phyloP scores from a whole-genome alignment of 1,140 invertebrate genomes.

The Neodiprion lecontei region DNA sequence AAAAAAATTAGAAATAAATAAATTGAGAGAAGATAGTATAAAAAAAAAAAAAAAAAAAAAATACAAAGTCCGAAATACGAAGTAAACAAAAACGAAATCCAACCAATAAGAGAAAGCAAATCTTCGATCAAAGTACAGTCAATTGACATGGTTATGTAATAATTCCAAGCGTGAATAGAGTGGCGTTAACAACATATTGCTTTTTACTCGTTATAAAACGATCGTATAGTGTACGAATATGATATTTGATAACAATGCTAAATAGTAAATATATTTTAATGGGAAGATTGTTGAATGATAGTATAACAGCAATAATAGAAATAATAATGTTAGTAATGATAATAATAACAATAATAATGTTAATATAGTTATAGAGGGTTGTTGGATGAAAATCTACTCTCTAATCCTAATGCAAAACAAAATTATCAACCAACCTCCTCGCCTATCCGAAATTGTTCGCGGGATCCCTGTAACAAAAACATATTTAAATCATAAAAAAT shows the following conservation, averaged over 20 bases:
- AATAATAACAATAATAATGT: not conserved
- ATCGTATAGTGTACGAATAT: not conserved
- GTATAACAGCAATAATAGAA: too few relatives aligned
- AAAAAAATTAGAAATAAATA: conserved; percentile 29
- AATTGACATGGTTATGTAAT: conserved; percentile 22
- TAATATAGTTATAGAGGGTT: conserved; percentile 18
- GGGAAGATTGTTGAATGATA: too few relatives aligned
- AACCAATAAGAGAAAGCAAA: not conserved
- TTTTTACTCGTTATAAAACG: not conserved
- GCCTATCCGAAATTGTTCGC: conserved; percentile 59
- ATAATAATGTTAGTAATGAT: not conserved
- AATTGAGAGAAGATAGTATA: conserved; percentile 1
- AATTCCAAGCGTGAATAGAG: conserved; percentile 27
- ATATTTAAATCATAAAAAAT: conserved; percentile 57
- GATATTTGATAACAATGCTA: not conserved
- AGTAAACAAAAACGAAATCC: conserved; percentile 11
- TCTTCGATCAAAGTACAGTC: not conserved
- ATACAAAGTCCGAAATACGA: conserved; percentile 17
- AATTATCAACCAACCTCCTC: conserved; percentile 60
- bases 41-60: conserved; percentile 22
- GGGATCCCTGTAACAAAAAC: conserved; percentile 61
- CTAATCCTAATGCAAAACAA: conserved; percentile 56
- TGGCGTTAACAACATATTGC: not conserved
- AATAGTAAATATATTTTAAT: not conserved
- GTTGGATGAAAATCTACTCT: conserved; percentile 47